These are phyloP conservation scores for Pachypanchax playfairii DNA, from an alignment of 2,113 vertebrate species.

Conservation along the genomic window DNA sequence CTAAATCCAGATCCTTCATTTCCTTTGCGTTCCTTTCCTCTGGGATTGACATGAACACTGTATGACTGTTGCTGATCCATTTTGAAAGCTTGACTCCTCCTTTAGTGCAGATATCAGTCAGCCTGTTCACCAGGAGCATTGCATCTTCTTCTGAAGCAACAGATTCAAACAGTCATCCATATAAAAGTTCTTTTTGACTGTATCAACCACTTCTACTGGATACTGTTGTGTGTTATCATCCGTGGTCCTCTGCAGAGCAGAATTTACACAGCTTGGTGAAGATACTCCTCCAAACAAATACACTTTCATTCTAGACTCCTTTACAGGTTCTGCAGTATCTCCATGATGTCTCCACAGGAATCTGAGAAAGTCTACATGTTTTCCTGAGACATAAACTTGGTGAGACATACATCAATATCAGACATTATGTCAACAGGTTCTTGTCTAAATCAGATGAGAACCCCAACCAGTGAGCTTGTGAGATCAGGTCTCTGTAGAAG, in stretches of 20 bases:
- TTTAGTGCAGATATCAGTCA: not conserved
- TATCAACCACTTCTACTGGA: not conserved
- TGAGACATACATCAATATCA: too few relatives aligned
- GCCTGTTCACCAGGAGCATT: not conserved
- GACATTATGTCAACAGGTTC: not conserved
- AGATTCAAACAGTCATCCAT: constrained; percentile 7
- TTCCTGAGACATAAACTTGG: too few relatives aligned
- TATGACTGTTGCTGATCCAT: not conserved
- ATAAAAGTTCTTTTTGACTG: not conserved
- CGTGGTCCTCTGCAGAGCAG: not conserved
- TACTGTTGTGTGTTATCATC: not conserved
- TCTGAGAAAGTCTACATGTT: not conserved
- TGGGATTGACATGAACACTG: not conserved
- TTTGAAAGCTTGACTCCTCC: not conserved
- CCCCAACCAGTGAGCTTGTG: not conserved
- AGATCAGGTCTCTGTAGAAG: too few relatives aligned
- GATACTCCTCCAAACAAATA: not conserved
- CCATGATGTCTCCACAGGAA: not conserved
- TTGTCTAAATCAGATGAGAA: not conserved
- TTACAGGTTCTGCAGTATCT: not conserved
- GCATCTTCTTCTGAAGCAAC: not conserved
- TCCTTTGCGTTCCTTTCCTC: not conserved
- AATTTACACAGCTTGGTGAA: not conserved
- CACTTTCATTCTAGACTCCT: not conserved
- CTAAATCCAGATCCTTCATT: not conserved